Percentiles rank a stretch among this genome's conserved stretches.
These are phyloP conservation scores for Saccopteryx leptura DNA, from an alignment of 2,113 vertebrate genomes.

Conservation along the genomic window DNA sequence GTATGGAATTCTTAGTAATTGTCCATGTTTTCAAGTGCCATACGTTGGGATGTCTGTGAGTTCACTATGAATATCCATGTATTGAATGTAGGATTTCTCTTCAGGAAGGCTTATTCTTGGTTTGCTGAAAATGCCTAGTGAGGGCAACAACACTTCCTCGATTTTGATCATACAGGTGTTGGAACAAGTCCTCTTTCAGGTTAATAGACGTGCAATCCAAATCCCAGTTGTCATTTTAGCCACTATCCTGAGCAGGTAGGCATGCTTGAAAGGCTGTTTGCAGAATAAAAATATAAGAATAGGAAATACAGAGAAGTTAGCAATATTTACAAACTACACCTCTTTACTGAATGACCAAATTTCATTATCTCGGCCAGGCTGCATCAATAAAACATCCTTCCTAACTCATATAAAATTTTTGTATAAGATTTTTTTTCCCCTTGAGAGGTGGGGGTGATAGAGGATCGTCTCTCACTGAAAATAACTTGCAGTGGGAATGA, in stretches of 20 bases:
- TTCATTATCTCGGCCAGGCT: background rate
- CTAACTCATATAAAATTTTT: background rate
- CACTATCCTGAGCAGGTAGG: background rate
- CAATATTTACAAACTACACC: background rate
- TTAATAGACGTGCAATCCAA: background rate
- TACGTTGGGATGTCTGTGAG: background rate
- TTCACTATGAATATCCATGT: background rate
- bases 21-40: background rate
- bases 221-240: background rate
- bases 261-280: background rate
- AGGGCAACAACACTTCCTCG: background rate
- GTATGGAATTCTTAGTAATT: background rate
- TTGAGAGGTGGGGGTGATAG: background rate
- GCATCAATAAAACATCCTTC: conserved; percentile 3
- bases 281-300: background rate
- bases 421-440: background rate
- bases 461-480: background rate
- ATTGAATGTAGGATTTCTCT: background rate
- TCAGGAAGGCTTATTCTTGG: background rate
- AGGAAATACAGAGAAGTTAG: background rate
- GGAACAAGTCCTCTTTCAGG: background rate
- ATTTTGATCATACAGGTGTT: background rate
- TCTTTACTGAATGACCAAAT: background rate
- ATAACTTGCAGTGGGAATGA: background rate
- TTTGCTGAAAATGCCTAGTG: background rate